These are phyloP conservation scores for honey bee (Apis mellifera) DNA, from an alignment of 1,140 invertebrate species.

Conservation along the genomic window DNA sequence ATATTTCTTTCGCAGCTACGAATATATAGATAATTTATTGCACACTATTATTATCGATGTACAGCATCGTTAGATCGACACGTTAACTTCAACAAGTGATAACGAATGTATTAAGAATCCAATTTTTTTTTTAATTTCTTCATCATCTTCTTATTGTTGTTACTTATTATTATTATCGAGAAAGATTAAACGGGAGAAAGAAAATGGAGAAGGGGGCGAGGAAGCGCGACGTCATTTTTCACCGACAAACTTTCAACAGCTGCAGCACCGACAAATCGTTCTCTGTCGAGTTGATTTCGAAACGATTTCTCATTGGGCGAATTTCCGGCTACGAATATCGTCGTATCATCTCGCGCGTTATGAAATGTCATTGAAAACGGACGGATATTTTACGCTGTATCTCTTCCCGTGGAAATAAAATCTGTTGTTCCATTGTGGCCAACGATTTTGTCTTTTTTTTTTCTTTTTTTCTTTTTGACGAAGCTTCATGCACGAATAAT, in stretches of 20 bases:
- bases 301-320: conserved; percentile 12
- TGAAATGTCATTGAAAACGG: conserved; percentile 15
- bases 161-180: too few species aligned
- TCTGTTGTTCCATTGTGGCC: not conserved
- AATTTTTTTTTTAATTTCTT: not conserved
- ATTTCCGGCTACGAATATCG: conserved; percentile 25
- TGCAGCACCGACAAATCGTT: conserved; percentile 31
- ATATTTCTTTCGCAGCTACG: too few species aligned
- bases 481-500: not conserved
- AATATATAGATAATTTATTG: too few species aligned
- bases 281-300: conserved; percentile 36
- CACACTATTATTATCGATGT: too few species aligned
- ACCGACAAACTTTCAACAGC: conserved; percentile 31
- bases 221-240: conserved; percentile 35
- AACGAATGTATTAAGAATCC: too few species aligned
- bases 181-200: not conserved
- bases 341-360: conserved; percentile 4
- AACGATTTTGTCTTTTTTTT: not conserved
- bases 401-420: not conserved
- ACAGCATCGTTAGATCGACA: too few species aligned
- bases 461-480: not conserved
- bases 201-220: not conserved
- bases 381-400: not conserved
- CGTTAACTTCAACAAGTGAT: too few species aligned
- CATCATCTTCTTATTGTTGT: not conserved